These are phyloP conservation scores for Mesitornis unicolor DNA, from an alignment of 2,113 vertebrate genomes.

Conservation along the genomic window DNA sequence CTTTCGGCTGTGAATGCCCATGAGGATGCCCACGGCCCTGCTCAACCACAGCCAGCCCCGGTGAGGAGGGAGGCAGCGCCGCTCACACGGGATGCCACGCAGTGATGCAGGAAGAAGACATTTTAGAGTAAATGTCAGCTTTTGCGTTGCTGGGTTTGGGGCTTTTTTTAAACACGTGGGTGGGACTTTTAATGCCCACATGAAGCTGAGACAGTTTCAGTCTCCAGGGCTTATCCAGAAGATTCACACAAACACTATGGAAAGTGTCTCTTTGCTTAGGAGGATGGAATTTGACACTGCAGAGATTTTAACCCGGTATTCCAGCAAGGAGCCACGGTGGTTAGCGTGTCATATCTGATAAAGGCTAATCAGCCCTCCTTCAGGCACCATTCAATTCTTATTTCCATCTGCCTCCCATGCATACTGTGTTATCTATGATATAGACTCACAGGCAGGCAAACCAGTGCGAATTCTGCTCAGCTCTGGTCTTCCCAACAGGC, in stretches of 20 bases:
- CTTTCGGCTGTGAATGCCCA: background rate
- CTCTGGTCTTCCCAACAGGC: background rate
- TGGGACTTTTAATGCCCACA: slow-evolving; percentile 37
- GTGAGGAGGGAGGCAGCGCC: background rate
- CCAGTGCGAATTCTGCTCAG: background rate
- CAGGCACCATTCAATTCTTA: slow-evolving; percentile 15
- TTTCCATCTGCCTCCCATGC: slow-evolving; percentile 22
- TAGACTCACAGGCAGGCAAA: accelerated
- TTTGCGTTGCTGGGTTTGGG: slow-evolving; percentile 39
- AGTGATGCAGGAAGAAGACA: background rate
- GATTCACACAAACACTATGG: slow-evolving; percentile 41
- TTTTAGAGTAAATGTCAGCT: slow-evolving; percentile 53
- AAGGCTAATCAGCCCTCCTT: slow-evolving; percentile 41
- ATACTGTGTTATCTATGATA: background rate
- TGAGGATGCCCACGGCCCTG: background rate
- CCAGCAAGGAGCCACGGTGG: background rate
- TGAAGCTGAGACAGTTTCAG: background rate
- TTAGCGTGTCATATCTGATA: slow-evolving; percentile 49
- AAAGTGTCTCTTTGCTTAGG: slow-evolving; percentile 38
- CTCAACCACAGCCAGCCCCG: background rate
- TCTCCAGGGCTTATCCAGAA: slow-evolving; percentile 18
- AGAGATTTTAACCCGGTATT: slow-evolving; percentile 1
- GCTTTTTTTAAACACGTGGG: slow-evolving; percentile 31
- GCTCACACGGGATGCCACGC: background rate
- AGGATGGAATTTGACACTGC: slow-evolving; percentile 19